These are phyloP conservation scores for Drosophila bipectinata DNA, from an alignment of 1,140 invertebrate species.

Conservation along the genomic window DNA sequence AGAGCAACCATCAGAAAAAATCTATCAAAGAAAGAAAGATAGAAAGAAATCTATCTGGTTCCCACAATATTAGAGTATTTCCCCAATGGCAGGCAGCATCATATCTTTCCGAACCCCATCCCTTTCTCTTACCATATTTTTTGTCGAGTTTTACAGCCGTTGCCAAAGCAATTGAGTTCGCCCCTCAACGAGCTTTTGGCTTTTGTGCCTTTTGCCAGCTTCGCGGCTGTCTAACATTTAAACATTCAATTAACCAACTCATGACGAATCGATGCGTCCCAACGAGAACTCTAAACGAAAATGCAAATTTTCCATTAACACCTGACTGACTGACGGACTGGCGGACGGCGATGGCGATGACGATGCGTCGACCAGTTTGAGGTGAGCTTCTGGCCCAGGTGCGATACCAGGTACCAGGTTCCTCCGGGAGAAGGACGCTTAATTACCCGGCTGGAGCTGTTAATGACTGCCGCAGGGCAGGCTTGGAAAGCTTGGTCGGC, in stretches of 20 bases:
- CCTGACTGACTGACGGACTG: conserved; percentile 16
- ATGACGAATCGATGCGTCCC: conserved; percentile 58
- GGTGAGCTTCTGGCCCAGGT: conserved; percentile 1
- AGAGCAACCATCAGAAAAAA: too few species aligned
- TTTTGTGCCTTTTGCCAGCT: conserved; percentile 2
- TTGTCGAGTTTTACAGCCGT: conserved; percentile 40
- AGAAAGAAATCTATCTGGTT: neutral
- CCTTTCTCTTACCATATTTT: neutral
- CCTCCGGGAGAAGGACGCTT: conserved; percentile 39
- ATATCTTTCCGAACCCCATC: neutral
- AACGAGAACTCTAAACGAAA: conserved; percentile 43
- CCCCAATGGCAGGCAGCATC: neutral
- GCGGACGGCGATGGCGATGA: neutral
- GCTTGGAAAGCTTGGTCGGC: conserved; percentile 11
- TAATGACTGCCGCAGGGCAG: conserved; percentile 60
- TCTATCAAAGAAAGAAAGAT: neutral
- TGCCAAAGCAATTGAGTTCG: conserved; percentile 41
- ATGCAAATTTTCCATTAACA: conserved; percentile 65
- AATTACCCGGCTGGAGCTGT: conserved; percentile 61
- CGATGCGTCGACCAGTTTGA: conserved; percentile 1
- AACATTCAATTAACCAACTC: conserved; percentile 62
- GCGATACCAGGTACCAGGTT: neutral
- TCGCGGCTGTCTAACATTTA: conserved; percentile 43
- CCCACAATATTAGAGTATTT: neutral
- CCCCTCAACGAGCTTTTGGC: conserved; percentile 30